phyloP scores from a whole-genome alignment of 30 jellyfish, hydroid and myxozoan species.

The Hydractinia echinata region DNA sequence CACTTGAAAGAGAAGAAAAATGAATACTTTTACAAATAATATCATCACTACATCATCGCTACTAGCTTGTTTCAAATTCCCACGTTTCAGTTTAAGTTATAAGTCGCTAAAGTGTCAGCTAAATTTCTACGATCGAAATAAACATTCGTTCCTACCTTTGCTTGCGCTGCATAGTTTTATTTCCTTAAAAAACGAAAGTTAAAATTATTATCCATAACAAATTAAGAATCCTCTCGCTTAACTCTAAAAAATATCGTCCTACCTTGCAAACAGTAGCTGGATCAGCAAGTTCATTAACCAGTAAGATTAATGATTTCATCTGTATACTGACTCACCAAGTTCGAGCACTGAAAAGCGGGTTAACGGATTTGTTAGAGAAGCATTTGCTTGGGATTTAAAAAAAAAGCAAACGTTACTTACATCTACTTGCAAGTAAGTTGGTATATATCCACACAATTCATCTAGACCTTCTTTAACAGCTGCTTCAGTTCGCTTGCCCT shows the following conservation, averaged over 20 bases:
- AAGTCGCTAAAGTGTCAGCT: too few relatives aligned
- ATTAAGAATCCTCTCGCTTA: too few relatives aligned
- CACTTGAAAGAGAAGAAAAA: too few relatives aligned
- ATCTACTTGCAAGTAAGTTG: background rate
- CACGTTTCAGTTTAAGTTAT: too few relatives aligned
- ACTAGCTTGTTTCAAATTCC: too few relatives aligned
- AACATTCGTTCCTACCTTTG: too few relatives aligned
- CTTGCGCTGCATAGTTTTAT: too few relatives aligned
- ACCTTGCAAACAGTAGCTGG: conserved; percentile 35
- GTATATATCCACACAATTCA: conserved; percentile 14
- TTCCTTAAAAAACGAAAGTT: too few relatives aligned
- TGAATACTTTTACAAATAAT: too few relatives aligned
- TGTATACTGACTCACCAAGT: conserved; percentile 9
- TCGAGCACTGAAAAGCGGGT: background rate
- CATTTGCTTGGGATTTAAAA: background rate
- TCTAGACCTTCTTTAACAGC: conserved; percentile 25
- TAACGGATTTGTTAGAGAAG: background rate
- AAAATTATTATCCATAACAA: too few relatives aligned
- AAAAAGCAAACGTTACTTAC: background rate
- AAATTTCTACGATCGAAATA: too few relatives aligned
- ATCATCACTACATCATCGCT: too few relatives aligned
- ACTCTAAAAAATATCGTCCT: background rate
- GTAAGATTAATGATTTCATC: conserved; percentile 21
- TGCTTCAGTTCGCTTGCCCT: conserved; percentile 37
- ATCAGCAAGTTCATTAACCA: conserved; percentile 21